Evolutionary conservation across 2,797 vertebrate genomes (phyloP), one percentile per base, ranked within the genome.

Genomic region (Xyrichtys novacula): DNA sequence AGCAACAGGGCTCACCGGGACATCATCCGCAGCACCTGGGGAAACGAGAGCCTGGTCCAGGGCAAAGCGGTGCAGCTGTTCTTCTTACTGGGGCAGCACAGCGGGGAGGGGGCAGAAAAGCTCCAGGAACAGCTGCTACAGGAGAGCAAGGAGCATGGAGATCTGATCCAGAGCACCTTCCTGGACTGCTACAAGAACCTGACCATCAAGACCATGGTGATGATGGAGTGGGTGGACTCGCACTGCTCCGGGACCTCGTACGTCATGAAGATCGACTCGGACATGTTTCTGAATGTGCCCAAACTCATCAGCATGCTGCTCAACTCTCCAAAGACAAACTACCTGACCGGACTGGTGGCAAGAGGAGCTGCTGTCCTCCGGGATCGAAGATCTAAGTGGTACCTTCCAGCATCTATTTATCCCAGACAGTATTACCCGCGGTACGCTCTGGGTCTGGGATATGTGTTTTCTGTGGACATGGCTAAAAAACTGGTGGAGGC

Each of bases 151-250:
- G 54, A 75, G 1, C 65, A 94, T n/a, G 8, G 0, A 0, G 94
- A 94, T 42, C 56, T 95, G 7, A 48, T 95, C 34, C 91, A 94
- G 69, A 83, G 87, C 9, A 61, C 93, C 7, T 96, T 95, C 49
- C 0, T 87, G 3, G 91, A 93, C 75, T 90, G 88, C 42, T 94
- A 95, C 78, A 85, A 84, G 83, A 94, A 94, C 85, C 73, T 94
- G 25, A 94, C 94, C n/a, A 62, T 91, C 17, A 94, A 95, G 78
- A 91, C 92, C 4, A 76, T 92, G 59, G 83, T 94, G 89, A 93
- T 93, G 12, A 15, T 90, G 65, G 91, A 94, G 74, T 93, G 93
- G 92, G 72, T 93, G 40, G 72, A n/a, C 25, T 1, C 40, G 0
- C 65, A 80, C 80, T 95, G 92, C 63, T 69, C 85, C 36, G 2